phyloP scores from a whole-genome alignment of 2,888 invertebrate genomes.

The Nemurella pictetii region DNA sequence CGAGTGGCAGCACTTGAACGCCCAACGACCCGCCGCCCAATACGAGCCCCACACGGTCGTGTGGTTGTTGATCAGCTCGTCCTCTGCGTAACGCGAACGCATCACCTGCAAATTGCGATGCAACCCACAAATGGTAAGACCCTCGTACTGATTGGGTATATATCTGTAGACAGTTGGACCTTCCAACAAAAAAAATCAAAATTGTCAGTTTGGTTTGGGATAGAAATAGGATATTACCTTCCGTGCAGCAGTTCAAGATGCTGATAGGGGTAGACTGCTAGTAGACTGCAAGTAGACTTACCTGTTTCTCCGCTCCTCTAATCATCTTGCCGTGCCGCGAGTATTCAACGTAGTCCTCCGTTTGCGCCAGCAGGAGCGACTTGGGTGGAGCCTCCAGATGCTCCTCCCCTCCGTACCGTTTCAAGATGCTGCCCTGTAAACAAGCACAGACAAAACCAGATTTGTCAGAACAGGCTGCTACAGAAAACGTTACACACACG shows the following conservation, averaged over 20 bases:
- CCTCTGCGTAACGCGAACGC: conserved; percentile 92
- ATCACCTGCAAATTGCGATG: conserved; percentile 69
- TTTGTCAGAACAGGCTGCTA: too few relatives aligned
- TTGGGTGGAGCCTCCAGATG: conserved; percentile 86
- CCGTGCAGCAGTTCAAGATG: too few relatives aligned
- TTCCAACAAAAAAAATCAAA: too few relatives aligned
- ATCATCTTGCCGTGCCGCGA: conserved; percentile 85
- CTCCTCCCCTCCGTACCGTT: conserved; percentile 94
- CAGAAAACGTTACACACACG: too few relatives aligned
- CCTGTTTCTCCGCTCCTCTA: conserved; percentile 74
- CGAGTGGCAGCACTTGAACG: conserved; percentile 94
- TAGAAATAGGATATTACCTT: too few relatives aligned
- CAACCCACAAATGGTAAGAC: too few relatives aligned
- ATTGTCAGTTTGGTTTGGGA: too few relatives aligned
- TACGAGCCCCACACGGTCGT: conserved; percentile 94
- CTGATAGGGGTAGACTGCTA: too few relatives aligned
- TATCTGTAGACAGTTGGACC: too few relatives aligned
- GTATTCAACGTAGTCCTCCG: conserved; percentile 94
- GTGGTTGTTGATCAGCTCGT: conserved; percentile 90
- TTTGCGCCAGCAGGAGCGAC: conserved; percentile 89
- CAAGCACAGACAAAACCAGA: too few relatives aligned
- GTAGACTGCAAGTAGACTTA: too few relatives aligned
- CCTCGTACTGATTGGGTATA: too few relatives aligned
- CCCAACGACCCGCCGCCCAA: conserved; percentile 94
- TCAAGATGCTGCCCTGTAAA: conserved; percentile 70